A percentile compares a stretch with the other conserved stretches of the same genome.
Evolutionary conservation across 2,113 vertebrate genomes (phyloP).

Genomic region (Dicrurus megarhynchus): DNA sequence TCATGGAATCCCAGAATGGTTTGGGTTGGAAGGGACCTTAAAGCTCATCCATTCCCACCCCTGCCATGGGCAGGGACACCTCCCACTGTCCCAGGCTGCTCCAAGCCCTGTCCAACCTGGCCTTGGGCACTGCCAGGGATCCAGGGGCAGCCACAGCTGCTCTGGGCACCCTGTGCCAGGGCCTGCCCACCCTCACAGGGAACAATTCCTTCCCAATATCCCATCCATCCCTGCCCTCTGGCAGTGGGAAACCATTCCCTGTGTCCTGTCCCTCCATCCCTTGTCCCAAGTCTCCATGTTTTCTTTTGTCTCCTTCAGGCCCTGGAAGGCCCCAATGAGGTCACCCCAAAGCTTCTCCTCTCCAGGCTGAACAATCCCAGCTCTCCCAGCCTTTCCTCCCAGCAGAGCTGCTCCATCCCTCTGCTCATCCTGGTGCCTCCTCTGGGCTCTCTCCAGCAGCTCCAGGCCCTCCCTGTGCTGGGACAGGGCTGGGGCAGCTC

Average conservation of each 20-base stretch:
- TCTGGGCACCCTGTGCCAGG: not conserved
- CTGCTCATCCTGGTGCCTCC: not conserved
- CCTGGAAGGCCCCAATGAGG: accelerated
- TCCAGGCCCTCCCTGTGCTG: not conserved
- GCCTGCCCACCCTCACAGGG: accelerated
- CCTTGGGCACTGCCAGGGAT: not conserved
- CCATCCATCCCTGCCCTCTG: accelerated
- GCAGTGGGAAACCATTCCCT: accelerated
- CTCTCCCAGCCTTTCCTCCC: not conserved
- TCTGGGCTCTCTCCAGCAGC: not conserved
- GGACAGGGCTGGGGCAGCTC: not conserved
- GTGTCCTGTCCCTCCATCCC: not conserved
- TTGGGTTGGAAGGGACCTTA: not conserved
- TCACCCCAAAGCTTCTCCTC: not conserved
- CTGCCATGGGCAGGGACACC: not conserved
- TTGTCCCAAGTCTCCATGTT: accelerated
- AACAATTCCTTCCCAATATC: accelerated
- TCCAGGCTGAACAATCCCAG: not conserved
- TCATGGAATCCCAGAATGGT: not conserved
- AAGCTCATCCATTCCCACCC: accelerated
- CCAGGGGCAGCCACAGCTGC: not conserved
- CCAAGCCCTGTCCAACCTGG: not conserved
- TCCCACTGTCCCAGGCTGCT: not conserved
- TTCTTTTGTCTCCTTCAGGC: accelerated
- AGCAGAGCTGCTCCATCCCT: not conserved